Base-by-base conservation (phyloP, 2,888 invertebrate species). In the Polydrusus pterygomalis region DNA sequence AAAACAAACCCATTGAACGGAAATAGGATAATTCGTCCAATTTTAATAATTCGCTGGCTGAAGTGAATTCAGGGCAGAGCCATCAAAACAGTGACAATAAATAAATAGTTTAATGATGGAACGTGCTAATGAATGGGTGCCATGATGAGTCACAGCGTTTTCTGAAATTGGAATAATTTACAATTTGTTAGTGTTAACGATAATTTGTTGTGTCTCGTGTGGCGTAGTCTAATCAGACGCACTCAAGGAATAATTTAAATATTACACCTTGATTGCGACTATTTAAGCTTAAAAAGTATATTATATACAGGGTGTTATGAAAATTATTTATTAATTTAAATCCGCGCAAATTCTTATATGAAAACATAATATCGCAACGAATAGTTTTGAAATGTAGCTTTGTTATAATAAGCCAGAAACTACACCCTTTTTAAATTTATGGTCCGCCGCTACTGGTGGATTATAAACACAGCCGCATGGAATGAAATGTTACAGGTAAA, bases 141-240 rank as follows among this genome's bases (percentile, higher is more conserved):
- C 38, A 74, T 15, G 58, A 60, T 81, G 81, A 81, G 70, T 81
- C 81, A 81, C 75, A 62, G 71, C 78, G 80, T 81, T 80, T 81
- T 81, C 79, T 80, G 79, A 78, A 81, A 81, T 82, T 82, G 80
- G 79, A 81, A 82, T 81, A 80, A 81, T 80, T 80, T 80, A 77
- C 77, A 81, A 81, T 81, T 77, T 77, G 73, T 65, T 67, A 63
- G 70, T 65, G 62, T 77, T 77, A 77, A 51, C 64, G 34, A 69
- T 69, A 77, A 77, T 77, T 77, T 63, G 67, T 60, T 30, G 15
- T 64, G 73, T 73, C 77, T 77, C 69, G 67, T 63, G 40, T 73
- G 72, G 10, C 45, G 45, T 69, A 60, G 10, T 60, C 15, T 60
- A 38, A 60, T 60, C 40, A 60, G 58, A 38, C 38, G 2, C 13